These are phyloP conservation scores for Cladorhizidae sp. DNA, from an alignment of 37 sponge, comb jelly and placozoan species.

Conservation along the genomic window DNA sequence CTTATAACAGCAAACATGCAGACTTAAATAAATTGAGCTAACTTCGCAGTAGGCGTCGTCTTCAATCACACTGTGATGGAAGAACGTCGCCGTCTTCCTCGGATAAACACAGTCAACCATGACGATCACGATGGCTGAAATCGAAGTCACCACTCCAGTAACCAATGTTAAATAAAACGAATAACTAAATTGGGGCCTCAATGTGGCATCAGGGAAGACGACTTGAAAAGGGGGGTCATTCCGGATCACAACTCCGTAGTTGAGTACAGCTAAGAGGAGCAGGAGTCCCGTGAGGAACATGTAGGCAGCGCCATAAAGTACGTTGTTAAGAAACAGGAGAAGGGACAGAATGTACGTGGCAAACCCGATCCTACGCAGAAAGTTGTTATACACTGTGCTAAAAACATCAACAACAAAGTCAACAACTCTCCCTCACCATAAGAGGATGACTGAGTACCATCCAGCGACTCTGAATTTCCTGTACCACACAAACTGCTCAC, in stretches of 20 bases:
- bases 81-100: constrained; percentile 16
- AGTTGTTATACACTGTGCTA: neutral
- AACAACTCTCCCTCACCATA: constrained; percentile 65
- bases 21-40: no score
- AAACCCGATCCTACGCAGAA: constrained; percentile 24
- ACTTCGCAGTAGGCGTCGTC: constrained; percentile 28
- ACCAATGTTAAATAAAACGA: constrained; percentile 47
- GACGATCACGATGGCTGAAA: neutral
- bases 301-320: constrained; percentile 29
- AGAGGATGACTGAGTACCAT: constrained; percentile 70
- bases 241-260: constrained; percentile 33
- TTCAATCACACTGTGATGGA: constrained; percentile 33
- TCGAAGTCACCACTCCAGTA: constrained; percentile 33
- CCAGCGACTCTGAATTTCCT: constrained; percentile 81
- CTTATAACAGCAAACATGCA: neutral
- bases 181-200: constrained; percentile 37
- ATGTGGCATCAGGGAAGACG: constrained; percentile 38
- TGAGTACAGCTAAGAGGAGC: constrained; percentile 25
- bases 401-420: neutral
- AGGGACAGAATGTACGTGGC: constrained; percentile 41
- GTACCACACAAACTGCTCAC: constrained; percentile 76
- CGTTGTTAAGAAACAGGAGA: constrained; percentile 29
- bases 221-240: constrained; percentile 48
- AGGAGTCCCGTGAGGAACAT: constrained; percentile 47
- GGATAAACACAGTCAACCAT: constrained; percentile 1